A percentile compares a stretch with the other conserved stretches of the same genome.
Conservation (phyloP, 2,797 vertebrate genomes). For the Macroramphosus scolopax region DNA sequence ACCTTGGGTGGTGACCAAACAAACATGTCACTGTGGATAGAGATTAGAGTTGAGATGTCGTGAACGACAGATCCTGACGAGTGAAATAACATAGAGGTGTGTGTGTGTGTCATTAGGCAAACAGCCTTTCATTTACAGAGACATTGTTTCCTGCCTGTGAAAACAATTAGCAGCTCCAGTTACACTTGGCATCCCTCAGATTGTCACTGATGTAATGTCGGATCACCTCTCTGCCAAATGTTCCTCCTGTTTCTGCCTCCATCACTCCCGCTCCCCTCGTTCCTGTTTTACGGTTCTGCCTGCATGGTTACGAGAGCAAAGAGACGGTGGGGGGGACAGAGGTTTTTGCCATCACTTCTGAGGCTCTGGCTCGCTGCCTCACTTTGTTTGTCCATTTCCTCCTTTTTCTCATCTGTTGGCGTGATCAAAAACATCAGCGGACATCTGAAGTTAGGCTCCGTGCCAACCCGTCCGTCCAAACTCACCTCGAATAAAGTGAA, state of each 20-base stretch:
- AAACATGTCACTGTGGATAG: too few species aligned
- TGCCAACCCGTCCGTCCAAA: slow-evolving; percentile 27
- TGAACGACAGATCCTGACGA: too few species aligned
- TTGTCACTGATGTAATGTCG: slow-evolving; percentile 64
- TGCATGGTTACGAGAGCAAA: slow-evolving; percentile 54
- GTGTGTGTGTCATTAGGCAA: slow-evolving; percentile 2
- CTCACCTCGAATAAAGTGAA: slow-evolving; percentile 26
- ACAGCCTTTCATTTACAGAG: slow-evolving; percentile 18
- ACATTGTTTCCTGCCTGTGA: slow-evolving; percentile 66
- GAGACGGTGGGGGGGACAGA: slow-evolving; percentile 51
- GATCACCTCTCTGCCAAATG: slow-evolving; percentile 51
- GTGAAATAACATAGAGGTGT: not conserved
- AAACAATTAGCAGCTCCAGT: slow-evolving; percentile 68
- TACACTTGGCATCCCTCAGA: slow-evolving; percentile 44
- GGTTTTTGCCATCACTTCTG: slow-evolving; percentile 60
- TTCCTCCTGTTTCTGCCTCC: slow-evolving; percentile 35
- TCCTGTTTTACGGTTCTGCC: slow-evolving; percentile 38
- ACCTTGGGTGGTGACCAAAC: too few species aligned
- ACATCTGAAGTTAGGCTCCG: too few species aligned
- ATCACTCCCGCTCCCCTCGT: slow-evolving; percentile 4
- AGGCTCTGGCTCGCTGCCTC: too few species aligned
- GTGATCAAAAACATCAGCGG: too few species aligned
- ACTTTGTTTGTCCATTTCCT: slow-evolving; percentile 58
- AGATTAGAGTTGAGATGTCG: too few species aligned
- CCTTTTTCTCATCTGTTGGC: slow-evolving; percentile 32